Evolutionary conservation across 1,140 invertebrate genomes (phyloP).

Genomic region (Acromyrmex heyeri): DNA sequence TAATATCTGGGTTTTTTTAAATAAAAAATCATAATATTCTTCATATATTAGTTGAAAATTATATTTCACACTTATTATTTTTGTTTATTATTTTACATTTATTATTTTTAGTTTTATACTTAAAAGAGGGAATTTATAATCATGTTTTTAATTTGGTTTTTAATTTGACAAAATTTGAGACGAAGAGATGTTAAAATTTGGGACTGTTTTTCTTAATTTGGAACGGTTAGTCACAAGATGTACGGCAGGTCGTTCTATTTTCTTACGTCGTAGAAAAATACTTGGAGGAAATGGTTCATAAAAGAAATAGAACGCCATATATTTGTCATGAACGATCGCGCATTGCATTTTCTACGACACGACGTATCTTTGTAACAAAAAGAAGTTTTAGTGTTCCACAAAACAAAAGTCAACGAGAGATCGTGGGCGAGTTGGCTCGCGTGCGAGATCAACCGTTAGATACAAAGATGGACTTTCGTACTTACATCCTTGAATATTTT

Average conservation of each 20-base stretch:
- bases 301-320: conserved; percentile 37
- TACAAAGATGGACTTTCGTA: conserved; percentile 42
- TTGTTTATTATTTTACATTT: no score
- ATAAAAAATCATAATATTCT: no score
- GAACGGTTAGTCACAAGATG: no score
- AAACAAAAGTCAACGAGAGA: conserved; percentile 42
- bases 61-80: no score
- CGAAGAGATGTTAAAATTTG: no score
- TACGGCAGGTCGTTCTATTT: not conserved
- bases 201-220: no score
- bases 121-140: no score
- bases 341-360: conserved; percentile 17
- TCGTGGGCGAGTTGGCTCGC: conserved; percentile 22
- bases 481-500: not conserved
- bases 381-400: conserved; percentile 37
- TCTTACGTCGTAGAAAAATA: not conserved
- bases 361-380: conserved; percentile 29
- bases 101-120: no score
- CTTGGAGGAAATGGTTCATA: conserved; percentile 11
- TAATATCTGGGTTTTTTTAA: no score
- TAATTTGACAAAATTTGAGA: no score
- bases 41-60: no score
- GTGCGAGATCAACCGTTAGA: conserved; percentile 51
- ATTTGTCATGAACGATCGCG: not conserved
- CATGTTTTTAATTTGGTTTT: no score